Evolutionary conservation across 2,888 invertebrate genomes (phyloP).

Genomic region (Rotaria macrura): DNA sequence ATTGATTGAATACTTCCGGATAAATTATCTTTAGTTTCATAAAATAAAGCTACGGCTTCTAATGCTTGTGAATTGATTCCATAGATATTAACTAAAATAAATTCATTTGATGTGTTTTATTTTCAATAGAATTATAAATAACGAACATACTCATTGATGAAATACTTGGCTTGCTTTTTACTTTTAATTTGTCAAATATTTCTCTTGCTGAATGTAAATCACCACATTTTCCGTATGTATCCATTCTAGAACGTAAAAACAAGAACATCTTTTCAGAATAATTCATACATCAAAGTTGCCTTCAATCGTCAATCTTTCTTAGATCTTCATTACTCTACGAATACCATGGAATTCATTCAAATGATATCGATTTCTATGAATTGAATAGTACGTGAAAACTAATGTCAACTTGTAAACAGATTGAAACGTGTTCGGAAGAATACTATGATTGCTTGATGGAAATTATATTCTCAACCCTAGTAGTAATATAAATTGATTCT

Average conservation of each 20-base stretch:
- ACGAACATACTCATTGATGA: neutral
- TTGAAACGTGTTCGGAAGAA: no score
- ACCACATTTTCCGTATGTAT: neutral
- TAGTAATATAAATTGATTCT: no score
- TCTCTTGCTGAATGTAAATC: neutral
- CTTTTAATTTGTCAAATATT: neutral
- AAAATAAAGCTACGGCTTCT: neutral
- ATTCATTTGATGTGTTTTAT: neutral
- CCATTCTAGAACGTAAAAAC: neutral
- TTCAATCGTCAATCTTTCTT: no score
- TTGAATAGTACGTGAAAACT: no score
- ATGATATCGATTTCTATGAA: no score
- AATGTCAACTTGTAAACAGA: no score
- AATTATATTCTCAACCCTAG: no score
- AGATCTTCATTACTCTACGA: no score
- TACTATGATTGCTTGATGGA: no score
- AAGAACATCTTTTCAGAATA: neutral
- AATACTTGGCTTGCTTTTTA: neutral
- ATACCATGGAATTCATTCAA: no score
- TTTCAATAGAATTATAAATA: neutral
- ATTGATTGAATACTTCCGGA: neutral
- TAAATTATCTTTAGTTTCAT: neutral
- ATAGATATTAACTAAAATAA: neutral
- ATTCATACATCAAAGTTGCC: neutral
- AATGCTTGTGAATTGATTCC: neutral